Percentiles rank a stretch among this genome's conserved stretches.
phyloP scores from a whole-genome alignment of 2,113 vertebrate species.

The Gnathonemus longibarbis region DNA sequence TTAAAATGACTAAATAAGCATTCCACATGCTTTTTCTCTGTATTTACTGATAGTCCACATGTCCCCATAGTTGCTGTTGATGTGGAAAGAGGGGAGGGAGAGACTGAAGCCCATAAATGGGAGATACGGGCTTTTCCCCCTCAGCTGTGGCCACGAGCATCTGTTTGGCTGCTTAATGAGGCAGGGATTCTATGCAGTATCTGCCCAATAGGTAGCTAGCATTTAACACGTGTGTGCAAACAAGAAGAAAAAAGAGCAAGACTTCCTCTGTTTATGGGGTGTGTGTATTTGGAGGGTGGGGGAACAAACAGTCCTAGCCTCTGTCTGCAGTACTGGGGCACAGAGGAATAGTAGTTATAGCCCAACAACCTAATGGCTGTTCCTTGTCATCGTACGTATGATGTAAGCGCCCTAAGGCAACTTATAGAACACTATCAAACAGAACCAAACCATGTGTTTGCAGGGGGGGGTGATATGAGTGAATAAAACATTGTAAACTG shows the following conservation, averaged over 20 bases:
- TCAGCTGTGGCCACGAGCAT: neutral
- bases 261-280: neutral
- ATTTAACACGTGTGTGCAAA: neutral
- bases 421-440: neutral
- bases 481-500: neutral
- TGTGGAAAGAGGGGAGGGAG: no score
- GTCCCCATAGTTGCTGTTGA: neutral
- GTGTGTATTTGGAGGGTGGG: constrained; percentile 22
- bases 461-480: neutral
- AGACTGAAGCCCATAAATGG: neutral
- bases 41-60: neutral
- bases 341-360: constrained; percentile 26
- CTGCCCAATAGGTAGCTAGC: neutral
- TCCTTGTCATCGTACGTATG: neutral
- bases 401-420: neutral
- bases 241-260: neutral
- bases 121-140: neutral
- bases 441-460: neutral
- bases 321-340: constrained; percentile 26
- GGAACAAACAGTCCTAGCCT: constrained; percentile 19
- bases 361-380: constrained; percentile 31
- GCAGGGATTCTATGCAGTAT: neutral
- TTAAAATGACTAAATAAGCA: neutral
- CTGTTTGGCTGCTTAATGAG: neutral
- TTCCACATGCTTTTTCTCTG: neutral